Conservation (phyloP, 2,113 vertebrate genomes). For the Machaerirhynchus nigripectus region DNA sequence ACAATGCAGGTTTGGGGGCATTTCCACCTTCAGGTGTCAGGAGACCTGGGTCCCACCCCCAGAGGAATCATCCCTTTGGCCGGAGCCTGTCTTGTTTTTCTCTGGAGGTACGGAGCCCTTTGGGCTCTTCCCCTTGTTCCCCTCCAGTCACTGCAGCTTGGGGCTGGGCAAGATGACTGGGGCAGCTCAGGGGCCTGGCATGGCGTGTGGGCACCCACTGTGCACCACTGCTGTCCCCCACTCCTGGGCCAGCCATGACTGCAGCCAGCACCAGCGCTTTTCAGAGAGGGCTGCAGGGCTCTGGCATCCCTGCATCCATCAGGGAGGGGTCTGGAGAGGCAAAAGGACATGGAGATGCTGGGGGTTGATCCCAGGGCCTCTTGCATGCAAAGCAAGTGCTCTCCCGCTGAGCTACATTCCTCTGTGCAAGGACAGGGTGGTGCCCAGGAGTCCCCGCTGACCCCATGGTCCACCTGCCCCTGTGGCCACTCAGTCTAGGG, state of each 20-base stretch:
- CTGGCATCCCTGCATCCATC: fast-evolving
- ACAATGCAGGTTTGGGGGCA: neutral
- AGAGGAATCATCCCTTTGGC: neutral
- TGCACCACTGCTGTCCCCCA: neutral
- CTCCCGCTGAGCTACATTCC: neutral
- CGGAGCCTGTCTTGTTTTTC: neutral
- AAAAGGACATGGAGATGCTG: neutral
- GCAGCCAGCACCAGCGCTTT: neutral
- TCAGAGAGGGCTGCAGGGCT: fast-evolving
- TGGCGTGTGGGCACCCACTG: neutral
- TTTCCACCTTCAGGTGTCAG: conserved; percentile 45
- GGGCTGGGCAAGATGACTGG: neutral
- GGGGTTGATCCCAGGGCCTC: conserved; percentile 69
- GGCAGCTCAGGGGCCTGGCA: neutral
- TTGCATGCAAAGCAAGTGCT: conserved; percentile 52
- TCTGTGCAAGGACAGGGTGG: neutral
- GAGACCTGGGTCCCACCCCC: neutral
- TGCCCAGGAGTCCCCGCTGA: neutral
- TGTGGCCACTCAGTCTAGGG: neutral
- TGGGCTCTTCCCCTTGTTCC: neutral
- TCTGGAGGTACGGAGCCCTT: neutral
- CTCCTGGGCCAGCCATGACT: no score
- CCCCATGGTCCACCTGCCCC: neutral
- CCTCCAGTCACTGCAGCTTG: neutral
- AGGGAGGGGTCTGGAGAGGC: neutral